A percentile compares a stretch with the other conserved stretches of the same genome.
These are phyloP conservation scores for Epizoanthus scotinus DNA, from an alignment of 92 coral and sea anemone species.

Conservation along the genomic window DNA sequence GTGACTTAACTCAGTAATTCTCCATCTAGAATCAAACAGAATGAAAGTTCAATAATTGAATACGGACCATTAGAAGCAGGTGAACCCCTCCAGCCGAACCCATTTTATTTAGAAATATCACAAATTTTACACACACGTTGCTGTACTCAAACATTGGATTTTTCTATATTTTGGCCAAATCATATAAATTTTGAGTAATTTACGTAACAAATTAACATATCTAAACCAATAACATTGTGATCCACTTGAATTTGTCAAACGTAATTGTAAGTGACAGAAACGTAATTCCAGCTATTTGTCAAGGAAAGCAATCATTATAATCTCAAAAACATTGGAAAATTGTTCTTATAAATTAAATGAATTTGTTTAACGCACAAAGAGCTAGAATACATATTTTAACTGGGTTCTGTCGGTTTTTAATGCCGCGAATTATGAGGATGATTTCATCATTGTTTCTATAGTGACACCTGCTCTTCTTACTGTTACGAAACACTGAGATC, in stretches of 20 bases:
- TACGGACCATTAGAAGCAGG: background rate
- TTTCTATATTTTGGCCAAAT: background rate
- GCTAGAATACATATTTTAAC: too few relatives aligned
- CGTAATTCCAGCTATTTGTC: background rate
- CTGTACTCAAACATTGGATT: background rate
- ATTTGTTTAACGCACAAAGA: too few relatives aligned
- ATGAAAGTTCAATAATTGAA: background rate
- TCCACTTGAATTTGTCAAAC: background rate
- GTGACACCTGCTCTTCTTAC: too few relatives aligned
- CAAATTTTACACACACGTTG: background rate
- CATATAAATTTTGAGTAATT: conserved; percentile 9
- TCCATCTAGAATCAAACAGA: background rate
- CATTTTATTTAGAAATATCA: background rate
- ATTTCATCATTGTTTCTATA: too few relatives aligned
- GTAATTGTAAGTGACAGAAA: conserved; percentile 16
- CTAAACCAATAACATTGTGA: background rate
- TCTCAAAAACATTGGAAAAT: too few relatives aligned
- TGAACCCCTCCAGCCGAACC: background rate
- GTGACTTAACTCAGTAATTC: too few relatives aligned
- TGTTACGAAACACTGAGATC: too few relatives aligned
- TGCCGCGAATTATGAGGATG: too few relatives aligned
- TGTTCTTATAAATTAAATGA: too few relatives aligned
- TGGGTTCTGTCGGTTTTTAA: too few relatives aligned
- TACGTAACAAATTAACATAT: background rate
- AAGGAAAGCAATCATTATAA: background rate